Evolutionary conservation across 2,888 invertebrate species (phyloP).

Genomic region (Smittia sp.): DNA sequence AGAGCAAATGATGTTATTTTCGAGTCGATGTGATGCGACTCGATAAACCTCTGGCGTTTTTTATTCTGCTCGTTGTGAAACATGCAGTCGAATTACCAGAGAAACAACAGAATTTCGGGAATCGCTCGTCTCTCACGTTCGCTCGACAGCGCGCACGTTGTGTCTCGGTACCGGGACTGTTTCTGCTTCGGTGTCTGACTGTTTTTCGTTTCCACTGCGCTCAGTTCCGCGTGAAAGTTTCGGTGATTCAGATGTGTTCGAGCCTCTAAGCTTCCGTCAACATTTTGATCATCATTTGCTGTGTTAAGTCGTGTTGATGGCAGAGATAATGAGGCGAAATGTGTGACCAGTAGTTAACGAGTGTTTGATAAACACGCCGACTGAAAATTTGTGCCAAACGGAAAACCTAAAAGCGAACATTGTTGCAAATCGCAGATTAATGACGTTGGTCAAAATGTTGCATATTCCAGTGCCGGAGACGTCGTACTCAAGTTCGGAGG

Average conservation of each 20-base stretch:
- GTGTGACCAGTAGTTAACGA: background rate
- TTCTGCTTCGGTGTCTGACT: background rate
- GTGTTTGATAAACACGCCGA: background rate
- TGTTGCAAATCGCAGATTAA: background rate
- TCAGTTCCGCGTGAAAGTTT: constrained; percentile 6
- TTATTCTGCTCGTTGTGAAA: background rate
- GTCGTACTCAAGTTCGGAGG: constrained; percentile 97
- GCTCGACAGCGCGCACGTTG: background rate
- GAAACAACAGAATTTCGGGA: background rate
- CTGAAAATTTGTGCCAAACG: constrained; percentile 10
- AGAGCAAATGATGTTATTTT: background rate
- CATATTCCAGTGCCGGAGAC: constrained; percentile 79
- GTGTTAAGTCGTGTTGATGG: background rate
- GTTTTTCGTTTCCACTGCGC: background rate
- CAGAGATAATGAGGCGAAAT: background rate
- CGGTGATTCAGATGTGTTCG: background rate
- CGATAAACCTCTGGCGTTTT: background rate
- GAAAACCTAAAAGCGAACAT: background rate
- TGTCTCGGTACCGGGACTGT: background rate
- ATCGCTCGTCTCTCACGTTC: background rate
- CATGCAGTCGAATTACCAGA: background rate
- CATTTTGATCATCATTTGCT: background rate
- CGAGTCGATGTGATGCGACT: background rate
- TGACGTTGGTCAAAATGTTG: constrained; percentile 56
- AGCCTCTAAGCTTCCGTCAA: background rate